A percentile compares a stretch with the other conserved stretches of the same genome.
These are phyloP conservation scores for Potorous gilbertii DNA, from an alignment of 2,797 vertebrate genomes.

Conservation along the genomic window DNA sequence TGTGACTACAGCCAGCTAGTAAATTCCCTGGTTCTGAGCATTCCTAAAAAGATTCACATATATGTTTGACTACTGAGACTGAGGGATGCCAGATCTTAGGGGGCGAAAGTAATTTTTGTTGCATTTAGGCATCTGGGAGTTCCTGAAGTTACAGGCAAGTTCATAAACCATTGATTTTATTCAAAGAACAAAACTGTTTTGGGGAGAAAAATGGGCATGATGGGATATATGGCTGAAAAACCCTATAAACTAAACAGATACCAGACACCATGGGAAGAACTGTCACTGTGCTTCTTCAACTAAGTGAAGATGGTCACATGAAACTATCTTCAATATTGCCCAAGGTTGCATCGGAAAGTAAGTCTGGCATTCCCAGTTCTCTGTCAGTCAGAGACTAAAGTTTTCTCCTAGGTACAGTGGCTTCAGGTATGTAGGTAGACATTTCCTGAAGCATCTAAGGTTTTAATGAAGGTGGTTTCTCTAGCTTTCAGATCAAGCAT, in stretches of 20 bases:
- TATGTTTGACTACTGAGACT: not conserved
- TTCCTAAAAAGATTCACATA: not conserved
- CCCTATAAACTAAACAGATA: not conserved
- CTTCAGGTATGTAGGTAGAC: not conserved
- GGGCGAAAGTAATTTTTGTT: not conserved
- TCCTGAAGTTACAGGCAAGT: not conserved
- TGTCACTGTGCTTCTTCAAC: constrained; percentile 2
- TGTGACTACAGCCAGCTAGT: not conserved
- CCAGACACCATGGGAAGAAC: not conserved
- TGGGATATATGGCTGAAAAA: not conserved
- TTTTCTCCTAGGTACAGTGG: not conserved
- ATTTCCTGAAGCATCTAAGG: not conserved
- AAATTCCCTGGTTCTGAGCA: not conserved
- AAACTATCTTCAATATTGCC: not conserved
- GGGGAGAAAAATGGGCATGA: not conserved
- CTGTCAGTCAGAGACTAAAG: not conserved
- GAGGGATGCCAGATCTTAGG: not conserved
- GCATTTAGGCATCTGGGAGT: not conserved
- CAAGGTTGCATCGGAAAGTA: constrained; percentile 7
- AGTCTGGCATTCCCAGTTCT: not conserved
- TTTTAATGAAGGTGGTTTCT: not conserved
- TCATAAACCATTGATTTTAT: not conserved
- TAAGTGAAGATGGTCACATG: not conserved
- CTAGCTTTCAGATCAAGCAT: constrained; percentile 1
- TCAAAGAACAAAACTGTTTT: not conserved